Evolutionary conservation across 1,140 invertebrate species (phyloP), one percentile per base, ranked within the genome.

Genomic region (Bombus confusus): DNA sequence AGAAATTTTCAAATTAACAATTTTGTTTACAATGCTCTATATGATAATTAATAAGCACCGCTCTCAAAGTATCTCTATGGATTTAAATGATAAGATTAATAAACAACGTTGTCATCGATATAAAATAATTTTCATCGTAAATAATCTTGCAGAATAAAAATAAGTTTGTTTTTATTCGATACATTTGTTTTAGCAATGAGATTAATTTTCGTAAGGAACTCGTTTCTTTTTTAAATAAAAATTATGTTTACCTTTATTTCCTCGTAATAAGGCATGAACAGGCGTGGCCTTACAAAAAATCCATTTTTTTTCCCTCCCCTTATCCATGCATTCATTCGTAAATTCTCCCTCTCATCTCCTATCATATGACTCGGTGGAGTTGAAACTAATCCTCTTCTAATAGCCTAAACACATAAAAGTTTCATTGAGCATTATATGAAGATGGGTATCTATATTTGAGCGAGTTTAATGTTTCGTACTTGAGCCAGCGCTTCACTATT

Each of bases 211-310:
- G 8, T 3, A 18, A 31, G 37, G 34, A 69, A 12, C 41, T 69
- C 12, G 10, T 47, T 31, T 69, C 2, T 28, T 39, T 31, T 74
- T 68, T 18, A 64, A 34, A 25, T 75, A 10, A 79, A 4, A 59
- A 52, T n/a, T 78, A 12, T 59, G n/a, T 22, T 39, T 93, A 98
- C 97, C 96, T 99, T 99, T 3, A 98, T 97, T 96, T 99, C 98
- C 93, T 99, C 98, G 90, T 98, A 98, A 94, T 99, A 99, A 28
- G 98, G 98, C 96, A 98, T 97, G 94, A 99, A 99, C 52, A 99
- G 96, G 39, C 98, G 96, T 71, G 98, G 98, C 89, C 98, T 96
- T 0, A 98, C 97, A 95, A 97, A 98, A 43, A 98, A 95, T 69
- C 98, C 98, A 92, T 97, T 97, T 91, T 97, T 97, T 73, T 97